Base-by-base conservation (phyloP, 2,888 invertebrate genomes). In the Apamea epomidion region DNA sequence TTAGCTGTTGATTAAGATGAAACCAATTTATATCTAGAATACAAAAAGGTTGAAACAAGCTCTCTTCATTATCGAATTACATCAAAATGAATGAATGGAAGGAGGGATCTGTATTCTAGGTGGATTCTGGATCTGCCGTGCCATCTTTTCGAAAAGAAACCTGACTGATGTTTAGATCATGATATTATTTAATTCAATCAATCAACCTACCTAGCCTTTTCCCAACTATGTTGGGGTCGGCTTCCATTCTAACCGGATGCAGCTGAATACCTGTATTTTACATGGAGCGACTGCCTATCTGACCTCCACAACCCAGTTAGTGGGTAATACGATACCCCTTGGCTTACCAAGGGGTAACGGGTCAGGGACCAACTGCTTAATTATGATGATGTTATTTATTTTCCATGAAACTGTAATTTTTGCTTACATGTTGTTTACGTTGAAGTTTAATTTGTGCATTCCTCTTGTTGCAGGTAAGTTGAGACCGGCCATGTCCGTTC, bases 401-500 rank as follows among this genome's bases (percentile, higher is more conserved):
- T 80, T 51, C 54, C 21, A 16, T 51, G 21, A 65, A 70, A 42
- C 21, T 48, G 25, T 18, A 21, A 4, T 70, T 16, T 45, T 32
- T 54, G 12, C 45, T 48, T n/a, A 32, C 21, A 25, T 73, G n/a
- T 73, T 81, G 8, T 65, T 69, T 58, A 70, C 74, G 86, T 70
- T 90, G 90, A 88, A 90, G 86, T 88, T 88, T 91, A 91, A 92
- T 93, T 93, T 92, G 80, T 89, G 74, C 62, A 87, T 86, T 92
- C 89, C 86, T 80, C 83, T 92, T 93, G 92, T 94, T 94, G 93
- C 93, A 94, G 93, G 93, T 94, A 93, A 90, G 90, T 90, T 78
- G 81, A 86, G 58, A 78, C 75, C 80, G 54, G 45, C 70, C 48
- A 42, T 78, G 76, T 62, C 62, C 10, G 67, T 62, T 77, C 51